phyloP scores from a whole-genome alignment of 2,113 vertebrate genomes.

The Oncorhynchus tshawytscha region DNA sequence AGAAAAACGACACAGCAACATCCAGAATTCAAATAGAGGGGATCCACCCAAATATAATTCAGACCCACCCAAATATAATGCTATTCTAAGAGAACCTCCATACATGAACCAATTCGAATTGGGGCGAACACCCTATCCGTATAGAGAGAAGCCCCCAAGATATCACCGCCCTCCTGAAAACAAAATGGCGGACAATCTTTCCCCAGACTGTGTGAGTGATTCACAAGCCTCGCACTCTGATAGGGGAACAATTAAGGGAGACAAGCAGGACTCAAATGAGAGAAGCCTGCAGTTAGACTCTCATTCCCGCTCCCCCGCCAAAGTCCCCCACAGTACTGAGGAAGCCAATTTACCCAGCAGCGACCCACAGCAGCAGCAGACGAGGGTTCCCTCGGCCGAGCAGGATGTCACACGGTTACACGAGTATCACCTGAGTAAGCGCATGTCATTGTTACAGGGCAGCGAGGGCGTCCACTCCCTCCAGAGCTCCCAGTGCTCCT shows the following conservation, averaged over 20 bases:
- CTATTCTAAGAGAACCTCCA: constrained; percentile 83
- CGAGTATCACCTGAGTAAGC: constrained; percentile 91
- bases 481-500: constrained; percentile 94
- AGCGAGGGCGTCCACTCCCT: constrained; percentile 90
- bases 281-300: constrained; percentile 69
- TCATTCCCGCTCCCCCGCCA: constrained; percentile 77
- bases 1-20: constrained; percentile 77
- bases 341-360: constrained; percentile 63
- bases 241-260: constrained; percentile 77
- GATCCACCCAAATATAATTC: constrained; percentile 59
- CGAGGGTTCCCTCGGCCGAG: constrained; percentile 78
- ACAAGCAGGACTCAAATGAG: constrained; percentile 71
- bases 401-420: constrained; percentile 80
- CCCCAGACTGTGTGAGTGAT: constrained; percentile 73
- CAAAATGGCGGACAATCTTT: constrained; percentile 78
- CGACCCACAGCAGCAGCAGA: constrained; percentile 78
- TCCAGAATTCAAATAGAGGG: constrained; percentile 72
- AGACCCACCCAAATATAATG: constrained; percentile 80
- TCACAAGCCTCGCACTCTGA: constrained; percentile 77
- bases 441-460: constrained; percentile 92
- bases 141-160: constrained; percentile 85
- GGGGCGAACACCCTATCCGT: constrained; percentile 89
- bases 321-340: constrained; percentile 75
- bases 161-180: constrained; percentile 74
- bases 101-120: constrained; percentile 87